Base-by-base conservation (phyloP, 1,140 invertebrate genomes). In the Drosophila lacertosa region DNA sequence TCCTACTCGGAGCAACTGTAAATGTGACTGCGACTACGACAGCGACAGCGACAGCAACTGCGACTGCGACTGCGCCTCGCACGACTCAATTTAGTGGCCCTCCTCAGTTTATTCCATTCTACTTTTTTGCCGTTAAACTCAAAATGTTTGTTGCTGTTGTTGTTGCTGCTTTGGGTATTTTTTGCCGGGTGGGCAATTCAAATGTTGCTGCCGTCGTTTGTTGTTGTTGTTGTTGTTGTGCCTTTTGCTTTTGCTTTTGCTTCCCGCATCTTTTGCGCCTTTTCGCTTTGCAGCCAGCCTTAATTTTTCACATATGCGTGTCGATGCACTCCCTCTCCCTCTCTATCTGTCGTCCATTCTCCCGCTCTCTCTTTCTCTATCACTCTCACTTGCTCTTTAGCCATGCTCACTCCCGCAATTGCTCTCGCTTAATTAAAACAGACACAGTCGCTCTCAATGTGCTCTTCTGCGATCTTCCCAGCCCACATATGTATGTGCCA, bases 271-370 rank as follows among this genome's bases (percentile, higher is more conserved):
- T 88, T 84, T 84, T 72, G 71, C 60, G 68, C 39, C 47, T 74
- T 77, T 77, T 86, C 71, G 70, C 77, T 88, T 86, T 82, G 53
- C 54, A 51, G 47, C 35, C 51, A 67, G 58, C 82, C 82, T 88
- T 88, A 88, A 88, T 88, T 88, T 88, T 88, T 78, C 83, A 88
- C 82, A 88, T 82, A 82, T 88, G 81, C 74, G 54, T 68, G 63
- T 68, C 63, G 53, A 33, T 54, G 55, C 65, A 55, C 35, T 68
- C 51, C 40, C 48, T 18, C 63, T 20, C 54, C 35, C 45, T 35
- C 29, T 24, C 24, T 20, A 26, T 42, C 40, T 2, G 18, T 22
- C 11, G 13, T 11, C 62, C 42, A 33, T 11, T 37, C 18, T 53
- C 10, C 13, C 53, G 72, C 15, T 57, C 57, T 44, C 48, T 29